A percentile compares a stretch with the other conserved stretches of the same genome.
phyloP scores from a whole-genome alignment of 2,888 invertebrate genomes.

The Halictus quadricinctus region DNA sequence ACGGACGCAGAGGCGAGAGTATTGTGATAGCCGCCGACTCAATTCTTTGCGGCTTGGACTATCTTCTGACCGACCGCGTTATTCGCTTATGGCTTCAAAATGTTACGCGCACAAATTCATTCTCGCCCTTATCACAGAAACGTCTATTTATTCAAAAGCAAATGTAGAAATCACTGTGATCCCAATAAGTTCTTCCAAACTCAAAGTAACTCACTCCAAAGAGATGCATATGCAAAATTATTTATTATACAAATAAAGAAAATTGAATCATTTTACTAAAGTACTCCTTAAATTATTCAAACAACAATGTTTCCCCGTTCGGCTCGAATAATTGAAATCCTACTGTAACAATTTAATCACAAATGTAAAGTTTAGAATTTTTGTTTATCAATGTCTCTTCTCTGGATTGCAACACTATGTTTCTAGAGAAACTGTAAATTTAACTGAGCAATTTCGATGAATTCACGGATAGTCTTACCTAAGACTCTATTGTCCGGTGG shows the following conservation, averaged over 20 bases:
- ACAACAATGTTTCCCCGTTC: no score
- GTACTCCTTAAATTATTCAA: no score
- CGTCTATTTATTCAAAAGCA: no score
- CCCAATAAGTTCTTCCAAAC: no score
- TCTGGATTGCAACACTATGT: neutral
- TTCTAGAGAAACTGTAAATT: neutral
- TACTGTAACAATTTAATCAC: no score
- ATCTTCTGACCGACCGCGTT: neutral
- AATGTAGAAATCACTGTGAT: neutral
- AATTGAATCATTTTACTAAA: no score
- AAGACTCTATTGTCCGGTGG: neutral
- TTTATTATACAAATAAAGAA: no score
- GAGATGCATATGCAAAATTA: no score
- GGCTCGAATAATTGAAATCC: no score
- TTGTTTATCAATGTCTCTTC: neutral
- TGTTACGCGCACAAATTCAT: neutral
- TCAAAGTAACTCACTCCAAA: no score
- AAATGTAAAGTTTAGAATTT: neutral
- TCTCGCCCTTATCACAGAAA: neutral
- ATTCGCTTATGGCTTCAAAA: neutral
- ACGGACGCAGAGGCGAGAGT: neutral
- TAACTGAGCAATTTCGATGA: neutral
- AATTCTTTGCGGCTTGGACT: neutral
- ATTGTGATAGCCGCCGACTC: neutral
- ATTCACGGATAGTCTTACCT: neutral